Percentiles rank a stretch among this genome's conserved stretches.
Conservation (phyloP, 2,113 vertebrate genomes). For the Lates calcarifer region DNA sequence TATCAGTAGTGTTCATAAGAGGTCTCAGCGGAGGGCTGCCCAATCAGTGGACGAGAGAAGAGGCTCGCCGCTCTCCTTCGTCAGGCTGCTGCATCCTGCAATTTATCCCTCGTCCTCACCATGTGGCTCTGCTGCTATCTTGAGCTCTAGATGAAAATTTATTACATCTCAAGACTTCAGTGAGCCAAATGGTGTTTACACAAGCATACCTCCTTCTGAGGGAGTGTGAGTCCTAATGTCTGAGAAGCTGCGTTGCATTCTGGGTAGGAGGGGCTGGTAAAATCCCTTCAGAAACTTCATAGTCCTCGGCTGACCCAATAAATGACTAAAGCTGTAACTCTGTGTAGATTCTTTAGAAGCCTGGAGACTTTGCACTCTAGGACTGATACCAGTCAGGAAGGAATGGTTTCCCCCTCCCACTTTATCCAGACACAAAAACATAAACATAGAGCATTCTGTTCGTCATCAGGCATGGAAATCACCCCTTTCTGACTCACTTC, state of each 20-base stretch:
- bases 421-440: constrained; percentile 56
- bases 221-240: constrained; percentile 50
- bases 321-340: constrained; percentile 84
- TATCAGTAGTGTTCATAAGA: constrained; percentile 67
- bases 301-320: constrained; percentile 87
- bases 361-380: constrained; percentile 77
- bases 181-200: constrained; percentile 89
- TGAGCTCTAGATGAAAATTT: constrained; percentile 87
- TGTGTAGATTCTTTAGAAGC: constrained; percentile 58
- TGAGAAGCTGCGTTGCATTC: constrained; percentile 58
- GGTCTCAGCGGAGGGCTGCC: constrained; percentile 57
- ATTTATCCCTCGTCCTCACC: constrained; percentile 83
- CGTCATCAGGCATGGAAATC: constrained; percentile 40
- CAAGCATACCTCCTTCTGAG: constrained; percentile 86
- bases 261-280: constrained; percentile 78
- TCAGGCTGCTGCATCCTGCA: constrained; percentile 52
- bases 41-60: constrained; percentile 56
- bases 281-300: constrained; percentile 82
- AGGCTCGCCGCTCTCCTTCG: constrained; percentile 45
- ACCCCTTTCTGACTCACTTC: constrained; percentile 25
- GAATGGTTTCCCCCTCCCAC: constrained; percentile 61
- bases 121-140: constrained; percentile 80
- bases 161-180: constrained; percentile 81
- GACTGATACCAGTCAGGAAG: constrained; percentile 81
- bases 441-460: constrained; percentile 25